phyloP scores from a whole-genome alignment of 1,140 invertebrate species.

The Drosophila rufa region DNA sequence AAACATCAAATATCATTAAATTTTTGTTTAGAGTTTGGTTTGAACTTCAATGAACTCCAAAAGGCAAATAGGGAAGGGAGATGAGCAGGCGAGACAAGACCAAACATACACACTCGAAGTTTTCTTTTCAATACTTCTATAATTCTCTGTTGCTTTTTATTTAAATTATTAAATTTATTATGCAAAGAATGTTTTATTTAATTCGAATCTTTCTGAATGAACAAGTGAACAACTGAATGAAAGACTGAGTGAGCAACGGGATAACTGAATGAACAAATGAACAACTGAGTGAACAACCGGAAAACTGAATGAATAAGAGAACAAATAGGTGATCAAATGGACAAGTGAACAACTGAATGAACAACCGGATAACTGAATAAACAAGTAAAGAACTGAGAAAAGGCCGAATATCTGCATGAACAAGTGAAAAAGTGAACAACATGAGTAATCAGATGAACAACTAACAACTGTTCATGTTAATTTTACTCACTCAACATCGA shows the following conservation, averaged over 20 bases:
- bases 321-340: too few species aligned
- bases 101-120: conserved; percentile 5
- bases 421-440: too few species aligned
- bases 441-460: neutral
- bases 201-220: too few species aligned
- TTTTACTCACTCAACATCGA: neutral
- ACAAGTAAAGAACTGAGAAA: neutral
- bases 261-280: neutral
- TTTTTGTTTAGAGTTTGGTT: conserved; percentile 26
- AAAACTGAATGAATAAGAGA: too few species aligned
- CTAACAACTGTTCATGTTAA: neutral
- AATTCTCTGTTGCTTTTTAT: too few species aligned
- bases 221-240: neutral
- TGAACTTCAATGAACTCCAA: conserved; percentile 42
- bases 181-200: too few species aligned
- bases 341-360: too few species aligned
- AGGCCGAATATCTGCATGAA: neutral
- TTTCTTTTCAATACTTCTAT: too few species aligned
- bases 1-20: conserved; percentile 60
- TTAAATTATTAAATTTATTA: too few species aligned
- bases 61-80: neutral
- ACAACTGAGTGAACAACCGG: too few species aligned
- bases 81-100: conserved; percentile 30
- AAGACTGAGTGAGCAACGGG: neutral
- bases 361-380: neutral